Evolutionary conservation across 1,140 invertebrate genomes (phyloP).

Genomic region (Drosophila kurseongensis): DNA sequence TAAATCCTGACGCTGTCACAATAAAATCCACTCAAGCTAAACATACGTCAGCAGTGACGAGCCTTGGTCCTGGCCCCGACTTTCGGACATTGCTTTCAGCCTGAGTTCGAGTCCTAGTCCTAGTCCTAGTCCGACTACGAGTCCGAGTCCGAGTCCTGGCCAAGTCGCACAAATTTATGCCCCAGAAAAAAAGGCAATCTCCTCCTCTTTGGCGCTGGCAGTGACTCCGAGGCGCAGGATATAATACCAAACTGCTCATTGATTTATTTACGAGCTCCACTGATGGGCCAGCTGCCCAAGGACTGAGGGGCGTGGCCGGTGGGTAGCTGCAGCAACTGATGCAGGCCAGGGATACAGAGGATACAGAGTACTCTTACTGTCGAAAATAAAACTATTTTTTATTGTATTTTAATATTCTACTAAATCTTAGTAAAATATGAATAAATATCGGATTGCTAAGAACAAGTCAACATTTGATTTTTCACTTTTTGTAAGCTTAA

Average conservation of each 20-base stretch:
- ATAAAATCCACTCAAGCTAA: constrained; percentile 83
- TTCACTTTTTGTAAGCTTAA: no score
- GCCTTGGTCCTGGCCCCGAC: constrained; percentile 28
- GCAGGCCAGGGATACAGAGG: constrained; percentile 21
- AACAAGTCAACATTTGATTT: no score
- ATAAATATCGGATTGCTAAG: no score
- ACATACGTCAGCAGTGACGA: constrained; percentile 76
- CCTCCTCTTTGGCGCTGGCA: constrained; percentile 38
- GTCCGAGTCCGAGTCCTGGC: constrained; percentile 29
- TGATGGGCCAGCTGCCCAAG: constrained; percentile 43
- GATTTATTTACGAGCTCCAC: constrained; percentile 79
- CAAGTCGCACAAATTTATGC: constrained; percentile 74
- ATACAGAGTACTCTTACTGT: not conserved
- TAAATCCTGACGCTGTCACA: constrained; percentile 80
- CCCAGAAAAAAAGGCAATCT: constrained; percentile 49
- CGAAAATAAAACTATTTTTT: not conserved
- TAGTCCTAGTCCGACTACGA: constrained; percentile 10
- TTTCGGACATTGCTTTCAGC: not conserved
- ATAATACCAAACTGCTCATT: constrained; percentile 78
- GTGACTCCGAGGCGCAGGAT: constrained; percentile 63
- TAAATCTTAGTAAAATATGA: no score
- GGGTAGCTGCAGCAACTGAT: constrained; percentile 10
- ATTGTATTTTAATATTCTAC: not conserved
- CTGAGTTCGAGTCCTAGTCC: constrained; percentile 6
- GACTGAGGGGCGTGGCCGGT: constrained; percentile 26